Base-by-base conservation (phyloP, 2,888 invertebrate genomes). In the Archaeoteleia sp. region DNA sequence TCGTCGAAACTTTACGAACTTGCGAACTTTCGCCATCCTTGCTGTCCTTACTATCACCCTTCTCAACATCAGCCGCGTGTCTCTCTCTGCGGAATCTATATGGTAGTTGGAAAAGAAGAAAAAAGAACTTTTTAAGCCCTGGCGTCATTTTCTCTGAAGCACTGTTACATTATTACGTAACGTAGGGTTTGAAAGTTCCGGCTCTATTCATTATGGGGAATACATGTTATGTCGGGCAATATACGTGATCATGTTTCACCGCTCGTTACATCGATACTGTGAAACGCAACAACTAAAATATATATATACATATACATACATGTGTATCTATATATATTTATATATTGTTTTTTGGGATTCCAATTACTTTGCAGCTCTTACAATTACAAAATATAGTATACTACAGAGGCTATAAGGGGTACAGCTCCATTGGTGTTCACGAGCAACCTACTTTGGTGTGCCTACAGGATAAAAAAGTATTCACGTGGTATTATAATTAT, bases 31-130 rank as follows among this genome's bases (percentile, higher is more conserved):
- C 83, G 54, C 85, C 85, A 69, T 86, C 87, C 74, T 83, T 85
- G 61, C 82, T 82, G 39, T 87, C 87, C 55, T 85, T 84, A 8
- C 80, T 82, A 65, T 85, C 87, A 1, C 91, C 92, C 73, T 91
- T 91, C 81, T 92, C 91, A 2, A 91, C 87, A 79, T 92, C 92
- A 77, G 87, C 83, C 34, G 80, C 79, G 70, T 83, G 85, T 60
- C 78, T 77, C 57, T 85, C 84, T 32, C 84, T 74, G 61, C 85
- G 82, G 75, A 85, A 85, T 75, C 85, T 85, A 75, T 58, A 70
- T 74, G 70, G 55, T 30, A 29, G 25, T 30, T 4, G 32, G 65
- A 60, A 58, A 68, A 42, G 39, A 54, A 10, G 32, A 15, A 27
- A 54, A 57, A 43, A 65, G 67, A 68, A 69, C 51, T 57, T n/a